Evolutionary conservation across 2,797 vertebrate species (phyloP).

Genomic region (Rhyacichthys aspro): DNA sequence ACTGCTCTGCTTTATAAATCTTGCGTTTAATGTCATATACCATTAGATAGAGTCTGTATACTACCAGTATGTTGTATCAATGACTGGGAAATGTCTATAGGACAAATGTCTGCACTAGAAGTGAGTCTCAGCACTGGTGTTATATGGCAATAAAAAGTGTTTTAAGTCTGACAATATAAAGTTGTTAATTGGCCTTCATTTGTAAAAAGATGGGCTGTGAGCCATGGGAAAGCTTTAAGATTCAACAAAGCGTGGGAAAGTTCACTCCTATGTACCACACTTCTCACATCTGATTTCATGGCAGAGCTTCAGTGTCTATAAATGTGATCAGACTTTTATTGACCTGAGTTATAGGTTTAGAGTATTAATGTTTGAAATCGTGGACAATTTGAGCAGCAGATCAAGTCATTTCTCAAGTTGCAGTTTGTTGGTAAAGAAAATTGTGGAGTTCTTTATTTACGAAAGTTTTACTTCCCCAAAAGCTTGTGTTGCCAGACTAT

Average conservation of each 20-base stretch:
- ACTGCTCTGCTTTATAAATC: no score
- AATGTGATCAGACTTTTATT: slow-evolving; percentile 42
- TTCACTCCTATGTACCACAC: slow-evolving; percentile 41
- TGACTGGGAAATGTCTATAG: no score
- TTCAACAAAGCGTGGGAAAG: slow-evolving; percentile 63
- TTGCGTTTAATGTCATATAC: not conserved
- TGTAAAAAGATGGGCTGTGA: slow-evolving; percentile 45
- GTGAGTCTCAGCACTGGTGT: not conserved
- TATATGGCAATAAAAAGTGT: slow-evolving; percentile 5
- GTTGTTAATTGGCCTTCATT: slow-evolving; percentile 15
- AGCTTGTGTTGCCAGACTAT: slow-evolving; percentile 21
- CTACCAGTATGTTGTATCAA: no score
- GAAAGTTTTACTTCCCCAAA: slow-evolving; percentile 42
- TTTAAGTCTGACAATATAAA: slow-evolving; percentile 5
- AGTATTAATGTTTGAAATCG: no score
- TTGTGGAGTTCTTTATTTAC: not conserved
- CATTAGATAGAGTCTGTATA: no score
- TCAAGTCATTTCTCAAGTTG: not conserved
- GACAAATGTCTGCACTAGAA: not conserved
- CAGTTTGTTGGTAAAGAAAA: not conserved
- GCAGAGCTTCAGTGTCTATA: slow-evolving; percentile 52
- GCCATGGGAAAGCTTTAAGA: slow-evolving; percentile 60
- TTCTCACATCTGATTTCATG: slow-evolving; percentile 59
- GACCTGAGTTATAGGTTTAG: not conserved
- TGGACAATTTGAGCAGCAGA: no score